Conservation (phyloP, 2,797 vertebrate species). For the Alca torda region DNA sequence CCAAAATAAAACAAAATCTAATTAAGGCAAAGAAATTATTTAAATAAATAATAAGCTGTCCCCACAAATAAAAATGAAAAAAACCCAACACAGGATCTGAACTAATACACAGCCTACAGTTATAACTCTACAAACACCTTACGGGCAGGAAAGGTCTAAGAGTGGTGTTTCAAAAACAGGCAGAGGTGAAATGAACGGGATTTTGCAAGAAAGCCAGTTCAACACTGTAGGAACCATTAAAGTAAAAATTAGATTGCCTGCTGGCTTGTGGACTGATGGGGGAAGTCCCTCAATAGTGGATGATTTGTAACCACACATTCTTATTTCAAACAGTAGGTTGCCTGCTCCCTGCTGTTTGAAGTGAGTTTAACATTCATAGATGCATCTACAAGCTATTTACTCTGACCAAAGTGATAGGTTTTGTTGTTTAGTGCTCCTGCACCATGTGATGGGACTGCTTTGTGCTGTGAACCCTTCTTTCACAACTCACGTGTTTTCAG, state of each 20-base stretch:
- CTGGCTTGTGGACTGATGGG: neutral
- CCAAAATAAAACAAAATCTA: neutral
- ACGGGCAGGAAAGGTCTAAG: neutral
- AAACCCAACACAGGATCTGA: neutral
- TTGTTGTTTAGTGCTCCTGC: neutral
- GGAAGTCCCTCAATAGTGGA: neutral
- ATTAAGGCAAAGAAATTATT: neutral
- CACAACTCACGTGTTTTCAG: neutral
- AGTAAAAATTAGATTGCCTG: neutral
- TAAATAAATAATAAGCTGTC: neutral
- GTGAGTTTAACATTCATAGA: slow-evolving; percentile 28
- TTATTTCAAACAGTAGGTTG: neutral
- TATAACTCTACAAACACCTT: neutral
- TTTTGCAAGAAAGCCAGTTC: slow-evolving; percentile 14
- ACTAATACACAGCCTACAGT: neutral
- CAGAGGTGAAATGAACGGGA: neutral
- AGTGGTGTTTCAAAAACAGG: neutral
- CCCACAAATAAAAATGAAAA: neutral
- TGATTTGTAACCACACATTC: slow-evolving; percentile 25
- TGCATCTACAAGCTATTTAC: neutral
- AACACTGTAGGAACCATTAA: neutral
- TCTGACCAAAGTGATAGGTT: neutral
- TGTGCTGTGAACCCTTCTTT: neutral
- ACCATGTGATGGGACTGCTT: neutral
- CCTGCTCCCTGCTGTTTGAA: neutral